These are phyloP conservation scores for Standfussiana lucernea DNA, from an alignment of 2,888 invertebrate species.

Conservation along the genomic window DNA sequence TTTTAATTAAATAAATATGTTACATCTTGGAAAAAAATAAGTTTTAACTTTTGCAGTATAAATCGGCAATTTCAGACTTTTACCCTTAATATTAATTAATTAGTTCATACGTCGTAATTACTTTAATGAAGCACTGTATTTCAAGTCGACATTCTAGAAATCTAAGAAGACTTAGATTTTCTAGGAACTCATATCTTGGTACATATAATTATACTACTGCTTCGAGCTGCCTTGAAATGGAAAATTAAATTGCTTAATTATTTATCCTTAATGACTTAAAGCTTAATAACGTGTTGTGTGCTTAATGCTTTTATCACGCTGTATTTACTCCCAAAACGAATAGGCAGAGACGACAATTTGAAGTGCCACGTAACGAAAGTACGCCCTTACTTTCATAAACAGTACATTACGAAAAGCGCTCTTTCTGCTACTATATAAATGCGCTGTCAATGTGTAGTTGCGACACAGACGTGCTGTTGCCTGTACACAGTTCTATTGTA, in stretches of 20 bases:
- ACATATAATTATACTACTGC: constrained; percentile 12
- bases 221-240: not conserved
- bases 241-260: constrained; percentile 1
- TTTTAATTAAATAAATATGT: no score
- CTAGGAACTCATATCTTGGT: not conserved
- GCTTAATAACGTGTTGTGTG: not conserved
- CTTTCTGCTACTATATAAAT: not conserved
- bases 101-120: not conserved
- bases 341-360: not conserved
- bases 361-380: no score
- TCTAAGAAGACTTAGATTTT: not conserved
- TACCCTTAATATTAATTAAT: constrained; percentile 10
- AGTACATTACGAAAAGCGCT: not conserved
- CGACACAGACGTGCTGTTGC: not conserved
- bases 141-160: not conserved
- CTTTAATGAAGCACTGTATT: not conserved
- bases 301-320: not conserved
- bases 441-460: not conserved
- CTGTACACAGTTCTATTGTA: not conserved
- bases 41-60: no score
- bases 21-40: no score
- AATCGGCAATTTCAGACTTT: no score
- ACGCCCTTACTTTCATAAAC: not conserved
- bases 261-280: not conserved
- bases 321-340: not conserved